Base-by-base conservation (phyloP, 2,113 vertebrate species). In the Tetrao urogallus region DNA sequence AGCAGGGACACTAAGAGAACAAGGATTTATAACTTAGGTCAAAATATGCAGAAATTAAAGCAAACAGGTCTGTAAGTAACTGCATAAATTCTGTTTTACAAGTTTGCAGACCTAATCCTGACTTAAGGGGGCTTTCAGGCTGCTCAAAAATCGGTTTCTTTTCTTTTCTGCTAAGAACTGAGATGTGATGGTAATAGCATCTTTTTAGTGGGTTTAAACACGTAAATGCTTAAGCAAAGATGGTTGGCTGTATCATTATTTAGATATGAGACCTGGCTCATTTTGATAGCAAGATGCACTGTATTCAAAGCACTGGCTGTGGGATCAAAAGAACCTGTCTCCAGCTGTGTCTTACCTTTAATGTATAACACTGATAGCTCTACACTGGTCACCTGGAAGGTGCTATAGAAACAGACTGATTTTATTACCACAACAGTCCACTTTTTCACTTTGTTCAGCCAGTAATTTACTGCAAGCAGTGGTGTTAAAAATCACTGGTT, bases 141-240 rank as follows among this genome's bases (percentile, higher is more conserved):
- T 43, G 22, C 47, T 82, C 30, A 90, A 16, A 85, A 89, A 91
- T 28, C 19, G 50, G 19, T 10, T 34, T 58, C 27, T 66, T 36
- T 36, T 27, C 6, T 79, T 74, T 64, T 82, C 47, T 3, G 54
- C 71, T 34, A 25, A 89, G 81, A 95, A 80, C 18, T 14, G 83
- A 73, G 86, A 63, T 22, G 19, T 79, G 47, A 90, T 91, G 91
- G 60, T 42, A 87, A 96, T 91, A 50, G 61, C 67, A 86, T 17
- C 13, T 19, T 83, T 84, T 64, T 78, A 30, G 57, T 91, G 48
- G 20, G 66, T 84, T 92, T 87, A 20, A 42, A 74, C 21, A 56
- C 28, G 14, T 42, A 77, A 87, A 73, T 79, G 50, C 69, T 87
- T 75, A 27, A 74, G 80, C 50, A 76, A 79, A 82, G 56, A 42